phyloP scores from a whole-genome alignment of 2,113 vertebrate species.

The Tachycineta bicolor region DNA sequence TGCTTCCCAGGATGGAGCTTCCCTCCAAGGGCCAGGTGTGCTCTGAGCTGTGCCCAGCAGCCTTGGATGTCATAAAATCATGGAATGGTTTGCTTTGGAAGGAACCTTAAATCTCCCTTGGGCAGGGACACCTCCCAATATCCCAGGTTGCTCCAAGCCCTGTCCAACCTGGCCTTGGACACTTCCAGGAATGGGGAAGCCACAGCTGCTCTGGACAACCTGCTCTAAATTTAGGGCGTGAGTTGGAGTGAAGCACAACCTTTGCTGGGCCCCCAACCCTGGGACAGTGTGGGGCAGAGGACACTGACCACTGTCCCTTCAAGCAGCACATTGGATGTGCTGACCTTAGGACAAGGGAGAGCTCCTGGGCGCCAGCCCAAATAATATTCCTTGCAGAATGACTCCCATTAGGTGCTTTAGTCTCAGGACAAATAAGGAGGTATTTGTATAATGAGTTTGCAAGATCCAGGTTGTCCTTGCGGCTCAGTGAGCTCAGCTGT shows the following conservation, averaged over 20 bases:
- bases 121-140: not conserved
- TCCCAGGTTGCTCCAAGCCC: not conserved
- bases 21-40: not conserved
- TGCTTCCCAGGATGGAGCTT: not conserved
- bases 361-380: not conserved
- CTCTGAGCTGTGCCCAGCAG: not conserved
- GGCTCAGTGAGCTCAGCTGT: not conserved
- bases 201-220: not conserved
- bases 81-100: not conserved
- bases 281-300: not conserved
- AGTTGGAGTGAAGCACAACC: not conserved
- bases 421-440: not conserved
- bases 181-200: not conserved
- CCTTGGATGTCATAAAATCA: not conserved
- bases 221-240: not conserved
- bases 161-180: accelerated
- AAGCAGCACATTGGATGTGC: accelerated
- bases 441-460: not conserved
- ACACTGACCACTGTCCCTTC: not conserved
- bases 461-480: not conserved
- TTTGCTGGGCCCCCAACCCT: not conserved
- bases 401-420: not conserved
- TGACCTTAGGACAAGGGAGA: not conserved
- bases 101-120: not conserved
- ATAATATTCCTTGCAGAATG: not conserved